These are phyloP conservation scores for Perodicticus potto DNA, from an alignment of 2,797 vertebrate genomes.

Conservation along the genomic window DNA sequence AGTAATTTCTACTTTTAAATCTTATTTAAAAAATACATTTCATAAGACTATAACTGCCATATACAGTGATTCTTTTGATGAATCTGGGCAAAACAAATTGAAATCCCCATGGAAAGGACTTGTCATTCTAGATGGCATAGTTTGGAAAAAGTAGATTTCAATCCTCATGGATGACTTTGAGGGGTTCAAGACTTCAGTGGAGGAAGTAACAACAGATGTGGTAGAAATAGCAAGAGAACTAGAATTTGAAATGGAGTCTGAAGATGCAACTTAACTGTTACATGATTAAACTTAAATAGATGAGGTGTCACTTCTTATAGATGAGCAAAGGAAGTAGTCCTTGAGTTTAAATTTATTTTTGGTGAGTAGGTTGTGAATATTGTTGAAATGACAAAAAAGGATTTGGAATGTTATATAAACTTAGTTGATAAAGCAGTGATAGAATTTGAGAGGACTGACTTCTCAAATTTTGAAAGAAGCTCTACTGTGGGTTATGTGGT, in stretches of 20 bases:
- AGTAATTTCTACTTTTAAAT: background rate
- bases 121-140: background rate
- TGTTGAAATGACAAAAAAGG: background rate
- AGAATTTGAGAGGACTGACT: background rate
- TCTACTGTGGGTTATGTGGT: background rate
- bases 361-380: background rate
- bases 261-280: background rate
- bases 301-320: background rate
- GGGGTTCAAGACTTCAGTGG: background rate
- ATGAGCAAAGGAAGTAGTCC: background rate
- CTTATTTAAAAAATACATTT: background rate
- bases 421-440: background rate
- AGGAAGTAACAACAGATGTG: background rate
- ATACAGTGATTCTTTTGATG: background rate
- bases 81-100: background rate
- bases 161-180: background rate
- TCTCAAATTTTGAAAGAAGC: background rate
- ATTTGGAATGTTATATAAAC: background rate
- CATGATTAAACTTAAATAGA: background rate
- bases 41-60: background rate
- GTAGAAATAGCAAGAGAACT: background rate
- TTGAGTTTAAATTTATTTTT: background rate
- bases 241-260: background rate
- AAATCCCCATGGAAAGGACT: background rate
- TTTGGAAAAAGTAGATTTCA: background rate